Evolutionary conservation across 1,140 invertebrate species (phyloP).

Genomic region (Odontomachus brunneus): DNA sequence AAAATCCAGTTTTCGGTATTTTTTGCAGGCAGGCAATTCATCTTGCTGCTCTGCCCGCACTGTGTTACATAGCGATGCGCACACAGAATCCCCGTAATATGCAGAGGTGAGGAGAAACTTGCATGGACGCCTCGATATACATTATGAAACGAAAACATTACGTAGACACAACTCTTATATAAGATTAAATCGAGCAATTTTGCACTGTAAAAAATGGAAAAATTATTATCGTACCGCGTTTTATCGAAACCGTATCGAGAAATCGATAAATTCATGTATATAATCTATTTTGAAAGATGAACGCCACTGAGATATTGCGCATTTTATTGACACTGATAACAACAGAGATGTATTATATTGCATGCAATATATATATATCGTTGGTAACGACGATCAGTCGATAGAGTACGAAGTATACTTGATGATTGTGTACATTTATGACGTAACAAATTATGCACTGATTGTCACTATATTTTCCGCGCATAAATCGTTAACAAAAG

Average conservation of each 20-base stretch:
- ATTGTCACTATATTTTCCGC: constrained; percentile 3
- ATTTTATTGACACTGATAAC: not conserved
- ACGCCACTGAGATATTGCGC: not conserved
- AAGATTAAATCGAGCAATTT: no score
- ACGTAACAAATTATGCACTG: not conserved
- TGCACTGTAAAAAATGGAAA: not conserved
- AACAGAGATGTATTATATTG: not conserved
- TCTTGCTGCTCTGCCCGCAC: constrained; percentile 89
- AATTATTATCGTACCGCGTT: no score
- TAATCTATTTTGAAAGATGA: no score
- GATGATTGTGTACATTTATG: constrained; percentile 6
- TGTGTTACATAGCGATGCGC: constrained; percentile 91
- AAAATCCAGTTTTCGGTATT: not conserved
- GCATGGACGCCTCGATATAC: not conserved
- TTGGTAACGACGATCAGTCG: constrained; percentile 17
- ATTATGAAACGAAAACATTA: not conserved
- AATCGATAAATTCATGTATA: no score
- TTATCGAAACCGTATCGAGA: no score
- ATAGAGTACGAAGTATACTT: not conserved
- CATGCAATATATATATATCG: not conserved
- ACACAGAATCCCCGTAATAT: constrained; percentile 87
- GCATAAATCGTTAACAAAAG: constrained; percentile 11
- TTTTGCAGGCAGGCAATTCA: constrained; percentile 90
- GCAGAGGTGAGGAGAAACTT: constrained; percentile 87
- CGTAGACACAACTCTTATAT: not conserved